phyloP scores from a whole-genome alignment of 2,888 invertebrate species.

The Clunio marinus region DNA sequence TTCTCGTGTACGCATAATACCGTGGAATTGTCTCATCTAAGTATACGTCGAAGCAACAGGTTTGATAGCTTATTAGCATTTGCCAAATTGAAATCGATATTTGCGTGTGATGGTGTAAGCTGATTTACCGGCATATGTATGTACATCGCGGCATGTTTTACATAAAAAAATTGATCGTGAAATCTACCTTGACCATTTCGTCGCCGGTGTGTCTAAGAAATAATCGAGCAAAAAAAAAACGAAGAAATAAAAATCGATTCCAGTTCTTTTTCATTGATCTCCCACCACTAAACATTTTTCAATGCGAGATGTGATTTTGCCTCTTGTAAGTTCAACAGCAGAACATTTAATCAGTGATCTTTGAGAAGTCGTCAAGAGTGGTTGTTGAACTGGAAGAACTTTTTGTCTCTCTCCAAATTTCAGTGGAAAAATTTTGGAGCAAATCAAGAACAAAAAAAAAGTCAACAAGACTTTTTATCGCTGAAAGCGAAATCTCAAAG shows the following conservation, averaged over 20 bases:
- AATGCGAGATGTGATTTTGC: background rate
- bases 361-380: constrained; percentile 17
- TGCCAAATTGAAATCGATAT: background rate
- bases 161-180: constrained; percentile 3
- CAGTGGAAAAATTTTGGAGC: background rate
- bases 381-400: constrained; percentile 14
- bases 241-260: background rate
- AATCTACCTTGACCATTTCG: background rate
- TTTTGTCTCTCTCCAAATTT: background rate
- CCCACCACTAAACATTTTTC: constrained; percentile 7
- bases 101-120: background rate
- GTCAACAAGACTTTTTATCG: background rate
- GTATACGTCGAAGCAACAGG: background rate
- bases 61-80: constrained; percentile 7
- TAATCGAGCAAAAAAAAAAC: no score
- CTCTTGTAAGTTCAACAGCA: constrained; percentile 3
- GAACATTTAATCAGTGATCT: constrained; percentile 33
- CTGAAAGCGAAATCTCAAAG: no score
- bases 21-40: constrained; percentile 3
- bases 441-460: constrained; percentile 10
- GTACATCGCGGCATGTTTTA: background rate
- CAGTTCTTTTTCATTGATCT: background rate
- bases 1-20: background rate
- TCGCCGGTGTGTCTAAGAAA: constrained; percentile 25
- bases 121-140: background rate